Evolutionary conservation across 2,888 invertebrate species (phyloP), one percentile per base, ranked within the genome.

Genomic region (Hybos culiciformis): DNA sequence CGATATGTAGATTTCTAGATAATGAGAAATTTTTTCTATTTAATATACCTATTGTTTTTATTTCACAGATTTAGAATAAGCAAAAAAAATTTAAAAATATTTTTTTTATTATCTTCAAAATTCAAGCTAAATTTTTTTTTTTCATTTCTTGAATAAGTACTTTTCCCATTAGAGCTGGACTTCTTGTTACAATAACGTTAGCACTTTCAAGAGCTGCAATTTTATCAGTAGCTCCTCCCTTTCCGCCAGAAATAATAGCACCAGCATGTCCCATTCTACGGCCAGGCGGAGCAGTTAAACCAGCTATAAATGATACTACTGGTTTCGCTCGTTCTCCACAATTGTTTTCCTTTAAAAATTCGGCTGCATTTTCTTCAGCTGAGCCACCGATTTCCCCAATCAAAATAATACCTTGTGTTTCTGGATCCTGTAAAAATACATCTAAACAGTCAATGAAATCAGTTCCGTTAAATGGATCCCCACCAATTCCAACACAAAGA

Each of bases 331-430:
- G 81, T 34, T 74, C 68, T 49, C 83, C 83, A 56, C 78, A 71
- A 62, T 86, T 85, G 56, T 83, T 58, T 56, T 83, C 70, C 48
- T 70, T 74, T 50, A 85, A 75, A 66, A 82, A 96, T 49, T 90
- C 87, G 0, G 94, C 83, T 19, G 94, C 96, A 53, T 79, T 72
- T 68, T 96, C 96, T 66, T 96, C 96, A 12, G 93, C 93, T 45
- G 83, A 81, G 29, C 96, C 96, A 55, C 96, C 96, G 59, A 96
- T 96, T 70, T 96, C 96, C 54, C 94, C 96, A 62, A 96, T 94
- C 54, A 96, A 74, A 53, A 96, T 86, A 56, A 96, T 93, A 51
- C 92, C 94, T 66, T 85, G 83, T 2, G 92, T 93, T 38, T 83
- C 75, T 3, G 85, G 81, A 63, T 96, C 94, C 33, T 77, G 74